A percentile compares a stretch with the other conserved stretches of the same genome.
Conservation (phyloP, 2,888 invertebrate species). For the Stenodema calcarata region DNA sequence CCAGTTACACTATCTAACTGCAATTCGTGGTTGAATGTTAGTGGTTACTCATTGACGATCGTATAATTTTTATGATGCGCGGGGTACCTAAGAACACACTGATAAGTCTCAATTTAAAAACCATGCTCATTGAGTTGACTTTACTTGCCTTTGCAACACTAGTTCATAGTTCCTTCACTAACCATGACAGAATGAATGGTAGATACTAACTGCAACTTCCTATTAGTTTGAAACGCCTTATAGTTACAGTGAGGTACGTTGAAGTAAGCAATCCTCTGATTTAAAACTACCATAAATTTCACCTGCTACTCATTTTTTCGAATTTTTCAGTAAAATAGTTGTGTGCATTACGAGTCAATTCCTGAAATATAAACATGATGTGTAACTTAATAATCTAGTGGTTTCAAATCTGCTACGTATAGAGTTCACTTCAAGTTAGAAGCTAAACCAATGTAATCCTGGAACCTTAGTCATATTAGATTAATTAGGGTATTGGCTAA, state of each 20-base stretch:
- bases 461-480: background rate
- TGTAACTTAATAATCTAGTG: background rate
- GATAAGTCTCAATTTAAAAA: too few relatives aligned
- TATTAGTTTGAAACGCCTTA: background rate
- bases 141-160: background rate
- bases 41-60: too few relatives aligned
- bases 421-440: background rate
- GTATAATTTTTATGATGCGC: too few relatives aligned
- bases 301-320: too few relatives aligned
- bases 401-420: background rate
- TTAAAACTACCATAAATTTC: too few relatives aligned
- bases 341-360: too few relatives aligned
- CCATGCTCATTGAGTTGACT: too few relatives aligned
- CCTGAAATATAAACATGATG: too few relatives aligned
- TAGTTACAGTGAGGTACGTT: background rate
- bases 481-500: constrained; percentile 35
- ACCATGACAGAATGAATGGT: background rate
- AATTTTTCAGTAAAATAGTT: too few relatives aligned
- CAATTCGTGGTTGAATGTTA: too few relatives aligned
- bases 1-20: too few relatives aligned
- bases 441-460: background rate
- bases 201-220: background rate
- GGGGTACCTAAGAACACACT: too few relatives aligned
- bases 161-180: background rate
- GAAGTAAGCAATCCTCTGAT: background rate